Evolutionary conservation across 2,888 invertebrate genomes (phyloP), one percentile per base, ranked within the genome.

Genomic region (Drosophila neonasuta): DNA sequence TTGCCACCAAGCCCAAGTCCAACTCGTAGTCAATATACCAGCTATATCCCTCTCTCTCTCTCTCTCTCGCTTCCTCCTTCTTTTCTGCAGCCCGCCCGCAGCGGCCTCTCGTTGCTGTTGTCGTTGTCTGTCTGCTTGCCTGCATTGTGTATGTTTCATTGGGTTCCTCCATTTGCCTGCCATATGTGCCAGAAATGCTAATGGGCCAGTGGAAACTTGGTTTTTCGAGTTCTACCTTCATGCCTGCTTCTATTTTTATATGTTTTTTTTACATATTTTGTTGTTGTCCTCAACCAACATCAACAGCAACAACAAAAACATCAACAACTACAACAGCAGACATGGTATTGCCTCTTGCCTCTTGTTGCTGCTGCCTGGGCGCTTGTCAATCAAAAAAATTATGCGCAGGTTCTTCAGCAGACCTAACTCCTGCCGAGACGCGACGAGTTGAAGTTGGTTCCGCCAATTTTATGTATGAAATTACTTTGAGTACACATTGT

Each of bases 141-240:
- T 72, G 62, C 73, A 68, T 73, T 73, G 63, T 55, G 45, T 20
- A 3, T 57, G 49, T 5, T 36, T 46, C 54, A 68, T 51, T 61
- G 50, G 68, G 63, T 79, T 71, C 65, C 71, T 75, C 63, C 82
- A 80, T 80, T 80, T 82, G 82, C 77, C 68, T 63, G 80, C 80
- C 84, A 81, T 81, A 74, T 81, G 80, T 77, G 84, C 72, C 79
- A 77, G 77, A 79, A 80, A 81, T 81, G 84, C 71, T 80, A 81
- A 81, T 81, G 84, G 77, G 69, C 64, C 60, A 68, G 49, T 75
- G 72, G 71, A 60, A 71, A 75, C 71, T 71, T 61, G 54, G 52
- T 32, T 59, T 71, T 58, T 72, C 63, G 71, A 71, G 49, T 54
- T 66, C 68, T 75, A 72, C 75, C 74, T 74, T 72, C 54, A 59